Conservation (phyloP, 37 sponge, comb jelly and placozoan genomes). For the Geodia barretti region DNA sequence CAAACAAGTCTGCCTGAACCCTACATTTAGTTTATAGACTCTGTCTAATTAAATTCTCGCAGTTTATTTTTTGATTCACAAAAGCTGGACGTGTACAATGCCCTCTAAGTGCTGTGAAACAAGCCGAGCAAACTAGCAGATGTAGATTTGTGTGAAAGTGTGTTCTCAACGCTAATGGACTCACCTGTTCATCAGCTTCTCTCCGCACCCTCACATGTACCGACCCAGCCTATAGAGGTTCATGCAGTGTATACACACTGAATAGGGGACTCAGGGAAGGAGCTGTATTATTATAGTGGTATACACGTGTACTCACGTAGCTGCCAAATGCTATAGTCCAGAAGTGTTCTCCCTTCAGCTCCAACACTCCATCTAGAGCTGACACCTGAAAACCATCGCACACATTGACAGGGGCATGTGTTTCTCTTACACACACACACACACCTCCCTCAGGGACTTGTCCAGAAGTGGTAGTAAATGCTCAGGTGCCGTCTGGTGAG, state of each 20-base stretch:
- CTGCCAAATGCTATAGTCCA: conserved; percentile 84
- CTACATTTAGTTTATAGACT: no score
- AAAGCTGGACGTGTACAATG: no score
- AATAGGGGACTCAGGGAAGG: no score
- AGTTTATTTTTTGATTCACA: no score
- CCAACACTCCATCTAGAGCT: conserved; percentile 88
- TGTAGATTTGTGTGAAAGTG: background rate
- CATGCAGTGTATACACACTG: background rate
- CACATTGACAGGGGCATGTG: no score
- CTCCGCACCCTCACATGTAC: conserved; percentile 84
- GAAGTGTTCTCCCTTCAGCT: conserved; percentile 87
- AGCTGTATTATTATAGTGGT: no score
- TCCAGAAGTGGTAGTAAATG: conserved; percentile 77
- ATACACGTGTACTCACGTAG: conserved; percentile 71
- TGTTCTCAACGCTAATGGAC: background rate
- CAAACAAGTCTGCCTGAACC: background rate
- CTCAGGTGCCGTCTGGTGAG: conserved; percentile 75
- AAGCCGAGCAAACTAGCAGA: background rate
- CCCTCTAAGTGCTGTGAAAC: no score
- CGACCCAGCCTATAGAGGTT: conserved; percentile 72
- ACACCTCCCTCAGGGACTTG: conserved; percentile 83
- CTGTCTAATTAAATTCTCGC: no score
- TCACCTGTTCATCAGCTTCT: conserved; percentile 89
- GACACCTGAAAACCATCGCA: conserved; percentile 66
- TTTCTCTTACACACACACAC: background rate